Evolutionary conservation across 1,140 invertebrate genomes (phyloP).

Genomic region (Drosophila athabasca): DNA sequence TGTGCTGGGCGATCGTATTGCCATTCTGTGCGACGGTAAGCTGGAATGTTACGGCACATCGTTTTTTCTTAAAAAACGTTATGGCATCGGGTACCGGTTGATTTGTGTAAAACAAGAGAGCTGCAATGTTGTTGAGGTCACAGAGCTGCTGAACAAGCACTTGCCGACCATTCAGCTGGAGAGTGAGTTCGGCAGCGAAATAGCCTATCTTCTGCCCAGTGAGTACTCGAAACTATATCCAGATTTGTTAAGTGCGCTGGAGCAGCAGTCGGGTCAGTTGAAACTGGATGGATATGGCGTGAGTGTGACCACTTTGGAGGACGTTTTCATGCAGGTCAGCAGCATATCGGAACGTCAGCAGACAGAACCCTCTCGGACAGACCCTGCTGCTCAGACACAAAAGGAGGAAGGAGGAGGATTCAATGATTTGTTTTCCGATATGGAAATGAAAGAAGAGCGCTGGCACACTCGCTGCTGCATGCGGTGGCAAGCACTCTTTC

Average conservation of each 20-base stretch:
- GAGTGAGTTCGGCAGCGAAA: slow-evolving; percentile 66
- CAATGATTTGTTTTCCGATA: slow-evolving; percentile 18
- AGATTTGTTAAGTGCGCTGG: slow-evolving; percentile 43
- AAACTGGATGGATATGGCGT: slow-evolving; percentile 92
- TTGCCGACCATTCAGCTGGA: slow-evolving; percentile 66
- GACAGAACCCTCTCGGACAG: slow-evolving; percentile 7
- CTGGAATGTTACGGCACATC: slow-evolving; percentile 93
- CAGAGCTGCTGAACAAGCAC: slow-evolving; percentile 58
- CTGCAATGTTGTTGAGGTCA: slow-evolving; percentile 55
- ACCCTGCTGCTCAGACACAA: not conserved
- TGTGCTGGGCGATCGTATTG: slow-evolving; percentile 95
- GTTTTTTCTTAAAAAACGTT: slow-evolving; percentile 94
- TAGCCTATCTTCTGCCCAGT: slow-evolving; percentile 66
- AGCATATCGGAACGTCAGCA: not conserved
- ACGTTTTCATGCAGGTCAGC: slow-evolving; percentile 88
- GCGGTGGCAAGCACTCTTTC: slow-evolving; percentile 85
- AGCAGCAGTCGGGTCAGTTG: slow-evolving; percentile 36
- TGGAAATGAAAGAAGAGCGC: not conserved
- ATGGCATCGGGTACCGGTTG: slow-evolving; percentile 85
- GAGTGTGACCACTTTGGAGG: slow-evolving; percentile 96
- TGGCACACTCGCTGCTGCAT: not conserved
- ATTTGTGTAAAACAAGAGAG: slow-evolving; percentile 61
- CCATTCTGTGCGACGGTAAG: slow-evolving; percentile 92
- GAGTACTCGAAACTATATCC: slow-evolving; percentile 50
- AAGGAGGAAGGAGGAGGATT: not conserved